Base-by-base conservation (phyloP, 2,888 invertebrate genomes). In the Pristionchus fissidentatus region DNA sequence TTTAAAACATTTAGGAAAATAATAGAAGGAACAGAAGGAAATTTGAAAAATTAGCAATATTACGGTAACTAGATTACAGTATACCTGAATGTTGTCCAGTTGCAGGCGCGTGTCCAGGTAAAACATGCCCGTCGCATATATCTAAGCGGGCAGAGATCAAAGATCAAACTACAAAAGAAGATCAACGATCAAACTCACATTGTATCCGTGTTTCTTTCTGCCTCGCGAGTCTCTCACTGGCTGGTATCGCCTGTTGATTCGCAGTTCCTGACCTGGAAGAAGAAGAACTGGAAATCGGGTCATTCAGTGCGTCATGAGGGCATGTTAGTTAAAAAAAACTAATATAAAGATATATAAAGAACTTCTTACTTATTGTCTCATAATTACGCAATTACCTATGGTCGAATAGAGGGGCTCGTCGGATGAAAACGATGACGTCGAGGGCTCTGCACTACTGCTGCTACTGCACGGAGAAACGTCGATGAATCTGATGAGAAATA, bases 91-190 rank as follows among this genome's bases (percentile, higher is more conserved):
- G 10, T 49, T 49, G 35, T 82, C 82, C 49, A 70, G 38, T 70
- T 70, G 82, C 52, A 82, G 38, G 8, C 82, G 82, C 32, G 70
- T 49, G 70, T 82, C 82, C 32, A 46, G n/a, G 38, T 82, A 82
- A 49, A 82, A 70, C n/a, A 66, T 29, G 49, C 82, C 82, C 3
- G 52, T 70, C 3, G 70, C 70, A 70, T 82, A 49, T 7, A 82
- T 22, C 82, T 82, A 66, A 38, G 15, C 35, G 35, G 3, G 19
- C 15, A 38, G 22, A 75, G 35, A 66, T 32, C 35, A 2, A 4
- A 32, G 26, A 8, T 46, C 35, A 32, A 7, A 7, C 13, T 8
- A 26, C 4, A 75, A 75, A 26, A 15, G n/a, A 10, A 26, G 32
- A 46, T 8, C 8, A n/a, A 15, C 8, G n/a, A 15, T 26, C 60